phyloP scores from a whole-genome alignment of 2,113 vertebrate genomes.

The Tychaedon coryphoeus region DNA sequence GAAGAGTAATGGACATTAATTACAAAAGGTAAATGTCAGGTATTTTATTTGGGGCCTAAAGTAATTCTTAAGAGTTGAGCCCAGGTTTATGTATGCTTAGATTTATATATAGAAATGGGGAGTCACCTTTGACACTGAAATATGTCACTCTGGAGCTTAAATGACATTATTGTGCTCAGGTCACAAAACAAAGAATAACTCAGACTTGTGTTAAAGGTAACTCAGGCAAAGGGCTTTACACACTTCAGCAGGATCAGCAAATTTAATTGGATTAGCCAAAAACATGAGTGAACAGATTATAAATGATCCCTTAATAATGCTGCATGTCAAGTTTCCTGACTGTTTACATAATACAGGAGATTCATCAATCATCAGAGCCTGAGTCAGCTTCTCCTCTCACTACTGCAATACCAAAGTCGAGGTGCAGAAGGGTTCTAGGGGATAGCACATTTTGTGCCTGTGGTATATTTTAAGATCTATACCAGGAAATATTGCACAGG shows the following conservation, averaged over 20 bases:
- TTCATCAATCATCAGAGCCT: neutral
- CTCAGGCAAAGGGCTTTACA: neutral
- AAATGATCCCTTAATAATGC: neutral
- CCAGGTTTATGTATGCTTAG: neutral
- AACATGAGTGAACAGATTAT: neutral
- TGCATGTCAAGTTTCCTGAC: neutral
- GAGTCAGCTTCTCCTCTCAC: neutral
- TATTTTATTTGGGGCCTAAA: neutral
- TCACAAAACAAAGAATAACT: neutral
- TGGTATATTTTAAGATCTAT: neutral
- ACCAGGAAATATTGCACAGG: neutral
- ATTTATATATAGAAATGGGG: neutral
- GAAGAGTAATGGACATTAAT: neutral
- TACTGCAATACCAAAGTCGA: fast-evolving
- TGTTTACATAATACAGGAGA: neutral
- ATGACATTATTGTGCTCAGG: neutral
- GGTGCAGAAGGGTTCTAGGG: neutral
- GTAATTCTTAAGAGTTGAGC: neutral
- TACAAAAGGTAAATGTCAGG: neutral
- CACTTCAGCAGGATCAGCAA: neutral
- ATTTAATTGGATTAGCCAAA: neutral
- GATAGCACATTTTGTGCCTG: neutral
- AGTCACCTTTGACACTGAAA: neutral
- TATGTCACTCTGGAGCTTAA: neutral
- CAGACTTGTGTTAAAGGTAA: neutral